These are phyloP conservation scores for Lochmaea capreae DNA, from an alignment of 2,888 invertebrate genomes.

Conservation along the genomic window DNA sequence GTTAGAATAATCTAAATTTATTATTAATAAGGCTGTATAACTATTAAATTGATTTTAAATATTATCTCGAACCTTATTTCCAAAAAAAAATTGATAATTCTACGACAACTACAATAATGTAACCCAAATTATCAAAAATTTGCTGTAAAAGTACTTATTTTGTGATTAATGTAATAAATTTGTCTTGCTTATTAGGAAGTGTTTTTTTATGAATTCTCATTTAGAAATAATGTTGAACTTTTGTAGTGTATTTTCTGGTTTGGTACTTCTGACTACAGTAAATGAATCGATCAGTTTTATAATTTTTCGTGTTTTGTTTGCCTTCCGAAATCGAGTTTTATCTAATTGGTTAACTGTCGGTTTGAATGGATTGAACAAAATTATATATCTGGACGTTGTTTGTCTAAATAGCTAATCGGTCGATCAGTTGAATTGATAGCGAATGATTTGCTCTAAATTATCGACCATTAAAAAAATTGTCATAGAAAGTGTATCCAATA, in stretches of 20 bases:
- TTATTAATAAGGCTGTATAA: no score
- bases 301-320: slow-evolving; percentile 31
- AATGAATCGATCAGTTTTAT: slow-evolving; percentile 19
- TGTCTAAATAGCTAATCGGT: slow-evolving; percentile 27
- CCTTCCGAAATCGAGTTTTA: slow-evolving; percentile 24
- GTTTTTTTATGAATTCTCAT: neutral
- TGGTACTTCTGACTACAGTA: neutral
- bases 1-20: no score
- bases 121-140: no score
- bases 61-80: no score
- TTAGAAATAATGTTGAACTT: neutral
- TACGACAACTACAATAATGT: no score
- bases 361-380: slow-evolving; percentile 29
- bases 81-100: no score
- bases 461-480: neutral
- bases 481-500: neutral
- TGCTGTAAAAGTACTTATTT: no score
- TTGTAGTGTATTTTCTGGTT: neutral
- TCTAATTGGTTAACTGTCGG: slow-evolving; percentile 29
- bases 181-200: neutral
- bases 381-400: slow-evolving; percentile 31
- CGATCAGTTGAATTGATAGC: slow-evolving; percentile 29
- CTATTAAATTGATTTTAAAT: no score
- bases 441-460: slow-evolving; percentile 20
- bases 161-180: no score